These are phyloP conservation scores for Leptinotarsa texana DNA, from an alignment of 1,140 invertebrate genomes.

Conservation along the genomic window DNA sequence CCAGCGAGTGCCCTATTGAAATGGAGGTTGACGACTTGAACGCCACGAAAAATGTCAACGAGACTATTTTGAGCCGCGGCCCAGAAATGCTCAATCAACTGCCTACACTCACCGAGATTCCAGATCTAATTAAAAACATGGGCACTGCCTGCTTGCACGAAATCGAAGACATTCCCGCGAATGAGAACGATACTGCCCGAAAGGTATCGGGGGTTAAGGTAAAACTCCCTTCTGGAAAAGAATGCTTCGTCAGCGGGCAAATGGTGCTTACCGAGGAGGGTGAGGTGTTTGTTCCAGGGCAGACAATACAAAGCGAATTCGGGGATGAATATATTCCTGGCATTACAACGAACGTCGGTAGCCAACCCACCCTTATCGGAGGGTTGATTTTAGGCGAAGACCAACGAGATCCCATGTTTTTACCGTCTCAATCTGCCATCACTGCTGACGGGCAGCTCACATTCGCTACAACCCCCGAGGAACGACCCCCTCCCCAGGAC, in stretches of 20 bases:
- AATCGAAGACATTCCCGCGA: slow-evolving; percentile 62
- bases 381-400: slow-evolving; percentile 54
- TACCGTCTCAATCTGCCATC: slow-evolving; percentile 64
- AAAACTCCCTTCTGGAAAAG: slow-evolving; percentile 54
- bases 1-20: slow-evolving; percentile 47
- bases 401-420: slow-evolving; percentile 56
- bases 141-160: slow-evolving; percentile 63
- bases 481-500: slow-evolving; percentile 45
- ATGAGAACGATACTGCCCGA: slow-evolving; percentile 65
- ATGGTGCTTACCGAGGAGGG: slow-evolving; percentile 71
- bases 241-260: slow-evolving; percentile 69
- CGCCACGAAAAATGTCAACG: slow-evolving; percentile 62
- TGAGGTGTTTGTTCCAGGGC: slow-evolving; percentile 72
- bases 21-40: slow-evolving; percentile 61
- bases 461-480: slow-evolving; percentile 55
- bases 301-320: slow-evolving; percentile 70
- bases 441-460: slow-evolving; percentile 58
- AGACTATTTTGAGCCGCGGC: slow-evolving; percentile 58
- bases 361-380: slow-evolving; percentile 70
- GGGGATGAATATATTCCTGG: slow-evolving; percentile 74
- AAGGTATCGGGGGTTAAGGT: slow-evolving; percentile 53
- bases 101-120: slow-evolving; percentile 67
- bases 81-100: slow-evolving; percentile 60
- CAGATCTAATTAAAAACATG: slow-evolving; percentile 66
- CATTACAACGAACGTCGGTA: slow-evolving; percentile 69